Evolutionary conservation across 2,797 vertebrate species (phyloP).

Genomic region (Spondyliosoma cantharus): DNA sequence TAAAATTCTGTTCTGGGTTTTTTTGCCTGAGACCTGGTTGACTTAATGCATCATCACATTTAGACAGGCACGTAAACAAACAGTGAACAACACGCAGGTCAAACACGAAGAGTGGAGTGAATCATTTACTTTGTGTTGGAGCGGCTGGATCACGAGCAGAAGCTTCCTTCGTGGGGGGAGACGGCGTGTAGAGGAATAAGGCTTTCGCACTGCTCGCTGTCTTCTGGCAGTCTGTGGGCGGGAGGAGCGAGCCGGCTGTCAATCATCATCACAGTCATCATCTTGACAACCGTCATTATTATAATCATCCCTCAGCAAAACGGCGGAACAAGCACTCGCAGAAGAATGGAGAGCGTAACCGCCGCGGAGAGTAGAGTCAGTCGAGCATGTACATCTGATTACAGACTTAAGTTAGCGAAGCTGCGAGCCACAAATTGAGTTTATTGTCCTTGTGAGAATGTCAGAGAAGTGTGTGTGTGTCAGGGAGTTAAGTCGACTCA

Average conservation of each 20-base stretch:
- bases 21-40: background rate
- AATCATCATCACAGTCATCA: slow-evolving; percentile 55
- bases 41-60: slow-evolving; percentile 1
- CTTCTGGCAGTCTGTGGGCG: slow-evolving; percentile 86
- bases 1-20: too few relatives aligned
- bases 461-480: slow-evolving; percentile 33
- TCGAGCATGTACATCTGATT: slow-evolving; percentile 55
- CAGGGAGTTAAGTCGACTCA: slow-evolving; percentile 20
- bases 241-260: slow-evolving; percentile 33
- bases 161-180: slow-evolving; percentile 84
- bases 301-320: slow-evolving; percentile 53
- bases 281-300: slow-evolving; percentile 46
- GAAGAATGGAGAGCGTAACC: slow-evolving; percentile 35
- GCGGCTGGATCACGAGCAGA: slow-evolving; percentile 82
- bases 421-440: slow-evolving; percentile 39
- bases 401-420: slow-evolving; percentile 33
- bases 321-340: slow-evolving; percentile 28
- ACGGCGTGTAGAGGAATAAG: slow-evolving; percentile 91
- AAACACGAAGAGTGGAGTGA: background rate
- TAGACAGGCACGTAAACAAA: background rate
- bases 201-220: slow-evolving; percentile 94
- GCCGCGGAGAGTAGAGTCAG: slow-evolving; percentile 40
- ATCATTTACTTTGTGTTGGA: slow-evolving; percentile 57
- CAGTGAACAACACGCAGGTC: background rate
- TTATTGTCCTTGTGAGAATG: slow-evolving; percentile 53